Percentiles rank a stretch among this genome's conserved stretches.
Evolutionary conservation across 2,888 invertebrate genomes (phyloP).

Genomic region (Campoletis raptor): DNA sequence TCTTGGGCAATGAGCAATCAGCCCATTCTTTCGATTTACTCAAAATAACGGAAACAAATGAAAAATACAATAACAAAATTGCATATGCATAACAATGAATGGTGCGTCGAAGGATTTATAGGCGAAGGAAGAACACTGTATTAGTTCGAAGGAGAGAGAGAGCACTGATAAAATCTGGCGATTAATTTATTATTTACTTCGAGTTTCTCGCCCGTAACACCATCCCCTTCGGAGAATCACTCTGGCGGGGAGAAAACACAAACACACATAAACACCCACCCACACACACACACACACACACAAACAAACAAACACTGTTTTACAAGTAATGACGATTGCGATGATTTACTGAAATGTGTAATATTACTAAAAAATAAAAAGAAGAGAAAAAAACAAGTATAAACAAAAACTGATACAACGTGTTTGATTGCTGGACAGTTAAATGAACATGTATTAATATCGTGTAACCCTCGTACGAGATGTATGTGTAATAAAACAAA

Average conservation of each 20-base stretch:
- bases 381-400: conserved; percentile 66
- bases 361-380: conserved; percentile 73
- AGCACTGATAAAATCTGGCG: conserved; percentile 67
- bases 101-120: conserved; percentile 15
- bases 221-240: conserved; percentile 58
- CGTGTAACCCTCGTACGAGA: conserved; percentile 85
- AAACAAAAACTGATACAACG: conserved; percentile 80
- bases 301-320: conserved; percentile 45
- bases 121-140: conserved; percentile 14
- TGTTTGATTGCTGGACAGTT: conserved; percentile 85
- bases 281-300: conserved; percentile 49
- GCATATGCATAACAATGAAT: not conserved
- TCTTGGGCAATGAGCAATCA: conserved; percentile 24
- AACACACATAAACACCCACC: conserved; percentile 20
- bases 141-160: conserved; percentile 52
- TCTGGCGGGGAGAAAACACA: conserved; percentile 58
- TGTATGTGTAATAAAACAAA: conserved; percentile 84
- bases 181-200: conserved; percentile 66
- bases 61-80: conserved; percentile 27
- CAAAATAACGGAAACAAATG: not conserved
- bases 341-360: conserved; percentile 80
- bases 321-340: conserved; percentile 70
- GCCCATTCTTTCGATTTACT: conserved; percentile 10
- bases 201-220: conserved; percentile 66
- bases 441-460: conserved; percentile 85